These are phyloP conservation scores for Melanostoma scalare DNA, from an alignment of 2,888 invertebrate species.

Conservation along the genomic window DNA sequence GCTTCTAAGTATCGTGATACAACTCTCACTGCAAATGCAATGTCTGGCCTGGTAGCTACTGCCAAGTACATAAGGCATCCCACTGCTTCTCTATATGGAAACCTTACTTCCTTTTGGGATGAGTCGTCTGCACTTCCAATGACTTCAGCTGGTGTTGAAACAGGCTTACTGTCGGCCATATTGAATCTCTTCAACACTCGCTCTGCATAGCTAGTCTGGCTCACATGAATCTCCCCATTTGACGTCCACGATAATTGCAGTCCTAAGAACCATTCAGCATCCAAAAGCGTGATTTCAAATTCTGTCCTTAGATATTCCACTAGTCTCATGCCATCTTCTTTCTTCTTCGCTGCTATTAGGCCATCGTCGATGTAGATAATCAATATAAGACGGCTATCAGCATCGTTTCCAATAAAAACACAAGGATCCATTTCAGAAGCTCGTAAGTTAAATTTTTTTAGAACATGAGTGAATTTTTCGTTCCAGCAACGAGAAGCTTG, in stretches of 20 bases:
- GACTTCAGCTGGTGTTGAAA: too few species aligned
- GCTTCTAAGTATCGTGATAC: too few species aligned
- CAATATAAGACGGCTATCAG: conserved; percentile 57
- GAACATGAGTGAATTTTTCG: conserved; percentile 69
- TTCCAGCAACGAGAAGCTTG: conserved; percentile 75
- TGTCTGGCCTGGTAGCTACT: too few species aligned
- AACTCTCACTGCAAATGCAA: too few species aligned
- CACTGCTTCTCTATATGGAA: too few species aligned
- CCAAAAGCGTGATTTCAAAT: conserved; percentile 17
- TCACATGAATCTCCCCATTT: conserved; percentile 51
- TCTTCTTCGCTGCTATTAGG: conserved; percentile 59
- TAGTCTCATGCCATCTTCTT: conserved; percentile 17
- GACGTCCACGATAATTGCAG: conserved; percentile 1
- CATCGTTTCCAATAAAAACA: conserved; percentile 72
- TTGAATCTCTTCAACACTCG: conserved; percentile 55
- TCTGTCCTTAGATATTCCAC: conserved; percentile 11
- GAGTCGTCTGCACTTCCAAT: too few species aligned
- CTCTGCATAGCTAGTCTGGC: conserved; percentile 52
- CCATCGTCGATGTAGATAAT: conserved; percentile 76
- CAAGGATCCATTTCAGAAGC: conserved; percentile 74
- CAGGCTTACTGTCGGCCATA: too few species aligned
- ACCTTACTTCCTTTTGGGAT: too few species aligned
- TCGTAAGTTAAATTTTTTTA: conserved; percentile 71
- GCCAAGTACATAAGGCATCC: too few species aligned
- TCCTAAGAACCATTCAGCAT: conserved; percentile 11